Evolutionary conservation across 2,797 vertebrate species (phyloP), one percentile per base, ranked within the genome.

Genomic region (Sphenopsis melanotis): DNA sequence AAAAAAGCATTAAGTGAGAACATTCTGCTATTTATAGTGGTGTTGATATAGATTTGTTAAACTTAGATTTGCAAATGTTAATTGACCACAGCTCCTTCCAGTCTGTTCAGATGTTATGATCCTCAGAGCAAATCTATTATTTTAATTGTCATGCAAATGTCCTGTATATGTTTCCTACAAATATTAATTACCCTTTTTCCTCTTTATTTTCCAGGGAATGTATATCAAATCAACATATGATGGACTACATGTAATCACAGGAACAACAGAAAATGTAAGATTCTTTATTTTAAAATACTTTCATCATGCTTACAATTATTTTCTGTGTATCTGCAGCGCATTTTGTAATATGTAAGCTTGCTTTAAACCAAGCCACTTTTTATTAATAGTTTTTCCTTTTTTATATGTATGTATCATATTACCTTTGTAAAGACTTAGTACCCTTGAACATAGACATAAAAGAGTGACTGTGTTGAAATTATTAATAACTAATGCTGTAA

Each of bases 171-270:
- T 74, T 92, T 59, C 27, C 65, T 63, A 15, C 10, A 53, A 75
- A 75, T 89, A 74, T 22, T 70, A 47, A 85, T 92, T 68, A 19
- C 3, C 4, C 42, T 47, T 89, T 55, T 55, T 83, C 19, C 75
- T 91, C 36, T 93, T 92, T 86, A 57, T 52, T 72, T 89, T 22
- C 21, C 88, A 99, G 99, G 98, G 98, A 36, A 98, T 99, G 98
- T 99, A 99, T 97, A 99, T 99, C 93, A 99, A 98, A 92, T 99
- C 98, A 84, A 99, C 98, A 6, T 99, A 99, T 39, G 98, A 99
- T 47, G 98, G 98, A 11, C 98, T 99, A 7, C 98, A 99, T 64
- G 97, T 99, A 84, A 98, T 99, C 97, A 99, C 99, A 3, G 99
- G 99, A 78, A 99, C 99, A 18, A 99, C 98, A 2, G 98, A 99